Conservation (phyloP, 2,888 invertebrate genomes). For the Syrphus vitripennis region DNA sequence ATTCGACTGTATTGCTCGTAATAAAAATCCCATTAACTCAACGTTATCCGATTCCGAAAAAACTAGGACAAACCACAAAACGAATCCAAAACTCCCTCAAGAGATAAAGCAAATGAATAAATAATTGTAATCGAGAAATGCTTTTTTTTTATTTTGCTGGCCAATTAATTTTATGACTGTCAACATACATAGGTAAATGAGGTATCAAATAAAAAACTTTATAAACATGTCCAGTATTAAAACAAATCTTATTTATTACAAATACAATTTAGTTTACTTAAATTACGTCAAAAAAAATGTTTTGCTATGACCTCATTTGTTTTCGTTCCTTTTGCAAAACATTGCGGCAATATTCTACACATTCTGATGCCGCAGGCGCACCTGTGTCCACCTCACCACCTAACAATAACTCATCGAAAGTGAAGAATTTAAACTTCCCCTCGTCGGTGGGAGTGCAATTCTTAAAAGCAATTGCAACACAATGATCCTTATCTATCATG, state of each 20-base stretch:
- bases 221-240: neutral
- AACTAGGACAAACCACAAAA: slow-evolving; percentile 60
- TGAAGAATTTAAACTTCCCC: slow-evolving; percentile 82
- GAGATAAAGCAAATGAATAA: neutral
- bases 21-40: slow-evolving; percentile 46
- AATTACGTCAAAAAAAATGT: neutral
- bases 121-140: slow-evolving; percentile 29
- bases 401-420: slow-evolving; percentile 84
- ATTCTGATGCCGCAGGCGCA: slow-evolving; percentile 62
- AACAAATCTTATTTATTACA: slow-evolving; percentile 44
- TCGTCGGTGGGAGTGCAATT: slow-evolving; percentile 75
- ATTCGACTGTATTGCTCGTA: neutral
- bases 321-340: slow-evolving; percentile 76
- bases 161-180: neutral
- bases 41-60: slow-evolving; percentile 34
- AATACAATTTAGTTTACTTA: slow-evolving; percentile 6
- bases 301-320: slow-evolving; percentile 36
- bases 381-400: slow-evolving; percentile 79
- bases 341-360: slow-evolving; percentile 75
- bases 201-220: neutral
- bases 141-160: neutral
- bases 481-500: slow-evolving; percentile 88
- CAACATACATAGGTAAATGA: neutral
- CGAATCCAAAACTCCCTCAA: neutral
- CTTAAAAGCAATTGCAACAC: slow-evolving; percentile 88